Evolutionary conservation across 1,140 invertebrate genomes (phyloP), one percentile per base, ranked within the genome.

Genomic region (Bombus terrestris): DNA sequence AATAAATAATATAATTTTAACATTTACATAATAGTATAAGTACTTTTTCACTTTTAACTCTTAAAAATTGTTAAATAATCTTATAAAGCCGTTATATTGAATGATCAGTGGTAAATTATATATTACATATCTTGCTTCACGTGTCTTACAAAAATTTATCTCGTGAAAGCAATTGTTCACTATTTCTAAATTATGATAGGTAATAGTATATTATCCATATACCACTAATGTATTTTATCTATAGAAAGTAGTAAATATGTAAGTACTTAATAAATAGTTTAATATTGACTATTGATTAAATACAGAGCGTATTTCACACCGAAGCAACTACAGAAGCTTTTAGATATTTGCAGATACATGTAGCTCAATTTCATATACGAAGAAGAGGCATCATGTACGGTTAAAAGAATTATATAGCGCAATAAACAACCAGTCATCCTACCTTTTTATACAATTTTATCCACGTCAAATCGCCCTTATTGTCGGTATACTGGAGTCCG

Each of bases 401-500:
- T 39, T 73, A 15, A 35, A 25, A 28, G 32, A 62, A 80, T 53
- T 12, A 69, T 12, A 22, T 43, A 28, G 12, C 28, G 22, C 35
- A 69, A 81, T 47, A 68, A 85, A 87, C 82, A 86, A 64, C 43
- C 53, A 77, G 66, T 57, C 43, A 88, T 83, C 96, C 95, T 97
- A 99, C 99, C 98, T 99, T 99, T 96, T 99, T 99, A 95, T 99
- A 99, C 62, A 99, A 96, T 95, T 99, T 99, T 89, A 99, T 98
- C 99, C 99, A 99, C 53, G 99, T 99, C 85, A 98, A 96, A 94
- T 99, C 99, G 62, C 98, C 98, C 95, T 99, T 99, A 90, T 97
- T 98, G 95, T 99, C 99, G 85, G 98, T 98, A 95, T 99, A 99
- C 95, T 99, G 99, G 25, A 99, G 97, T 78, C 99, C 99, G 95